Evolutionary conservation across 2,888 invertebrate species (phyloP).

Genomic region (Tipula unca): DNA sequence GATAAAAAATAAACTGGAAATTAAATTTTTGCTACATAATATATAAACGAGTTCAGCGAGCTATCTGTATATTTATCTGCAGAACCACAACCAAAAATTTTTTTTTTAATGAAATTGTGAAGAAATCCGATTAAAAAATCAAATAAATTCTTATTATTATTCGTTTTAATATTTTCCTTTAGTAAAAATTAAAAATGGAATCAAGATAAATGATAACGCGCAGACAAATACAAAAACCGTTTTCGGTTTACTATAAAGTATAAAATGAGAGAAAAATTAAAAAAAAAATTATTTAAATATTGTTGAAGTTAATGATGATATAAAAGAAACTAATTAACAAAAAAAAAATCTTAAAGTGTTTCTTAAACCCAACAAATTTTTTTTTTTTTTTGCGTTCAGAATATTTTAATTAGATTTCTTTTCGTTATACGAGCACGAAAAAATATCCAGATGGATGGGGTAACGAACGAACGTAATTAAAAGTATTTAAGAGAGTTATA

Average conservation of each 20-base stretch:
- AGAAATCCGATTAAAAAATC: background rate
- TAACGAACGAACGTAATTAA: background rate
- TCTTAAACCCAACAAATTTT: background rate
- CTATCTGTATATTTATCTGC: background rate
- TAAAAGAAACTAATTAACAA: slow-evolving; percentile 14
- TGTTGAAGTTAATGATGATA: slow-evolving; percentile 8
- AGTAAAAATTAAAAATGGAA: background rate
- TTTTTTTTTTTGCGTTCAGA: no score
- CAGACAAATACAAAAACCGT: background rate
- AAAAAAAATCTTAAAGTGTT: background rate
- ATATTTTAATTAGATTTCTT: background rate
- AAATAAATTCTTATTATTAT: background rate
- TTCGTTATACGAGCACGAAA: background rate
- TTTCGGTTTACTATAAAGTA: background rate
- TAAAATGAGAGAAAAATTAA: background rate
- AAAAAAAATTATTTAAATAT: background rate
- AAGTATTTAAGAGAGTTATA: background rate
- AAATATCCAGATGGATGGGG: background rate
- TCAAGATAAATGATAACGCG: background rate
- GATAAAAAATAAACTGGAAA: background rate
- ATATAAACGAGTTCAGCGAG: background rate
- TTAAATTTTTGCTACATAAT: background rate
- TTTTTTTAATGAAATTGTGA: background rate
- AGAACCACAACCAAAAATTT: background rate
- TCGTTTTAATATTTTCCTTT: background rate